Conservation (phyloP, 2,888 invertebrate species). For the Torymus auratus region DNA sequence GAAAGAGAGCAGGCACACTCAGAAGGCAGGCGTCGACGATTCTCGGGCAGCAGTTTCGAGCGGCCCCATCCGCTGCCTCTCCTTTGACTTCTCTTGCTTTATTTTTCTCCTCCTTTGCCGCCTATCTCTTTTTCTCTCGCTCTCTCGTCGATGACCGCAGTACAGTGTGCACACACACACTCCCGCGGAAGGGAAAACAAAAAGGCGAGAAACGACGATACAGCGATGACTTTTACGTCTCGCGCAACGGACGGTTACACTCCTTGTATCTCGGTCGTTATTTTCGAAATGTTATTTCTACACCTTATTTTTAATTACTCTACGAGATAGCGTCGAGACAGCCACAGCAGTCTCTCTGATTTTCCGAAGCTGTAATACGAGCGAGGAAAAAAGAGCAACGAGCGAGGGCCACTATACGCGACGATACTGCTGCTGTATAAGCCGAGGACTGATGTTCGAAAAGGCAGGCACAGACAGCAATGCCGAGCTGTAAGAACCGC, state of each 20-base stretch:
- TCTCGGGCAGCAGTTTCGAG: slow-evolving; percentile 33
- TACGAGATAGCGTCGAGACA: no score
- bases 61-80: slow-evolving; percentile 18
- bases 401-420: slow-evolving; percentile 10
- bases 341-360: no score
- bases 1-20: slow-evolving; percentile 3
- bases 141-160: background rate
- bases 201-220: background rate
- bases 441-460: slow-evolving; percentile 46
- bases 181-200: background rate
- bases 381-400: background rate
- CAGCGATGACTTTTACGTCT: no score
- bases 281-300: no score
- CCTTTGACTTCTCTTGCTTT: background rate
- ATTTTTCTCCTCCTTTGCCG: slow-evolving; percentile 8
- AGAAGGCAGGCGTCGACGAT: slow-evolving; percentile 6
- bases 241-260: no score
- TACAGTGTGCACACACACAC: background rate
- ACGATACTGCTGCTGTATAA: slow-evolving; percentile 9
- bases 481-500: slow-evolving; percentile 8
- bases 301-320: no score
- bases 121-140: slow-evolving; percentile 11
- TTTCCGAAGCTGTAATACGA: no score
- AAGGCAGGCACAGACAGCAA: slow-evolving; percentile 2
- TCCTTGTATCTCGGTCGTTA: no score